A percentile compares a stretch with the other conserved stretches of the same genome.
These are phyloP conservation scores for Astreopora myriophthalma DNA, from an alignment of 64 coral and sea anemone genomes.

Conservation along the genomic window DNA sequence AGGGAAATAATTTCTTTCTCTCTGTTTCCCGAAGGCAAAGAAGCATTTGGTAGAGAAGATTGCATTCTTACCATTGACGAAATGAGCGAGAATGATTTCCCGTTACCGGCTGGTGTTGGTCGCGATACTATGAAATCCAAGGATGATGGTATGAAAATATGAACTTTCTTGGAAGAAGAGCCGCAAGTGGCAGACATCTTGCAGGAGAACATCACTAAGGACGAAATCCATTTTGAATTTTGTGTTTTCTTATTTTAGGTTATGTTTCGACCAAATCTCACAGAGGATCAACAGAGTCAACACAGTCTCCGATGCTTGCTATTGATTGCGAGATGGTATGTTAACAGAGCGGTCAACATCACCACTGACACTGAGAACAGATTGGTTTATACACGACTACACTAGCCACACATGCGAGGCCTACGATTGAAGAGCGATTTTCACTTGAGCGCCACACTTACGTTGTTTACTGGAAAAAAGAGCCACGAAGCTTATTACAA, in stretches of 20 bases:
- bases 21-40: neutral
- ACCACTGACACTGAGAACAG: too few relatives aligned
- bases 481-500: too few relatives aligned
- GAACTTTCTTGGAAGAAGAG: neutral
- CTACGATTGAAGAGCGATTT: too few relatives aligned
- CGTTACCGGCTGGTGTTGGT: neutral
- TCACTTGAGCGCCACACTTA: too few relatives aligned
- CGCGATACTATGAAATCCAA: neutral
- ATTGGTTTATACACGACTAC: too few relatives aligned
- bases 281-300: neutral
- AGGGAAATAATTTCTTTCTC: neutral
- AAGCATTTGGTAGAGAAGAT: neutral
- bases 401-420: too few relatives aligned
- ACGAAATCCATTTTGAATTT: too few relatives aligned
- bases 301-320: constrained; percentile 37
- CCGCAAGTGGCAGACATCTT: too few relatives aligned
- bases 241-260: neutral
- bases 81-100: constrained; percentile 39
- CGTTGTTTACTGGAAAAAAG: too few relatives aligned
- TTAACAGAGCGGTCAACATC: neutral
- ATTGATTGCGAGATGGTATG: constrained; percentile 89
- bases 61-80: constrained; percentile 32
- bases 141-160: neutral
- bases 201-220: too few relatives aligned
- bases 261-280: constrained; percentile 8